Conservation (phyloP, 1,140 invertebrate genomes). For the Drosophila watanabei region DNA sequence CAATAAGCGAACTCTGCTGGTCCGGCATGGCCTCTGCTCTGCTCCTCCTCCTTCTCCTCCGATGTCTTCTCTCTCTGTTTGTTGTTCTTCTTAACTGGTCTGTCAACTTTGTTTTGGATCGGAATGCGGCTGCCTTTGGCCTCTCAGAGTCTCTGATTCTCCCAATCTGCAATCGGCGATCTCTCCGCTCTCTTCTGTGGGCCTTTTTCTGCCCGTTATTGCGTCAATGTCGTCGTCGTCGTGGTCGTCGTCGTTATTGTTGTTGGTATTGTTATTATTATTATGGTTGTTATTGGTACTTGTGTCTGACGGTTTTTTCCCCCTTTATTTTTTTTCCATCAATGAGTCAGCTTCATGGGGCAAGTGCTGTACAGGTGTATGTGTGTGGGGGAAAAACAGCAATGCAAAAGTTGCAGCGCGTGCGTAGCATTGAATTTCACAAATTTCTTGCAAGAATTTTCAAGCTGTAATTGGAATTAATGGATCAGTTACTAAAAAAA, state of each 20-base stretch:
- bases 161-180: not conserved
- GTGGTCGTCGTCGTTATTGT: slow-evolving; percentile 36
- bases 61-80: slow-evolving; percentile 31
- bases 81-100: slow-evolving; percentile 70
- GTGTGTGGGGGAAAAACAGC: not conserved
- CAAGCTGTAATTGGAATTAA: not conserved
- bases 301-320: slow-evolving; percentile 23
- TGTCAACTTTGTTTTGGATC: slow-evolving; percentile 75
- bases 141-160: slow-evolving; percentile 27
- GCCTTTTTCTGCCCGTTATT: slow-evolving; percentile 35
- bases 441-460: slow-evolving; percentile 25
- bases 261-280: slow-evolving; percentile 43
- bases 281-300: slow-evolving; percentile 44
- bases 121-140: slow-evolving; percentile 72
- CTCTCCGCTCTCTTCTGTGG: slow-evolving; percentile 12
- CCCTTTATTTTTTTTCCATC: slow-evolving; percentile 16
- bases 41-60: not conserved
- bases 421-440: slow-evolving; percentile 54
- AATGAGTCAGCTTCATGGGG: slow-evolving; percentile 26
- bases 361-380: not conserved
- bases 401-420: slow-evolving; percentile 27
- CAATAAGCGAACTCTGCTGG: slow-evolving; percentile 44
- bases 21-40: not conserved
- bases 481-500: not conserved
- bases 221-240: slow-evolving; percentile 43